These are phyloP conservation scores for Thereva nobilitata DNA, from an alignment of 2,888 invertebrate species.

Conservation along the genomic window DNA sequence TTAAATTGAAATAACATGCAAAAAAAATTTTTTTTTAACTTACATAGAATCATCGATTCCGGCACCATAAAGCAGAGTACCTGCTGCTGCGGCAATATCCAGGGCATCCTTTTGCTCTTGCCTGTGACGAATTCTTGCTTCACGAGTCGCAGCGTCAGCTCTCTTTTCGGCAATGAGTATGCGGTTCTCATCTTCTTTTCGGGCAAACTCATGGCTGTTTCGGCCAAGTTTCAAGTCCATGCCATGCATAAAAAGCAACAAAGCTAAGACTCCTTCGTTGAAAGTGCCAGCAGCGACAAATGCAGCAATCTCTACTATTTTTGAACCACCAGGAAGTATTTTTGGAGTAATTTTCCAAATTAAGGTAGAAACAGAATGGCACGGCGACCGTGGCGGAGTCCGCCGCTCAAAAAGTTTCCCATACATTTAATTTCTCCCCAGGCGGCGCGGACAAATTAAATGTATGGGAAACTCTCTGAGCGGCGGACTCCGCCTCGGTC, in stretches of 20 bases:
- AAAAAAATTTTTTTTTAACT: too few species aligned
- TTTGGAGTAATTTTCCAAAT: constrained; percentile 48
- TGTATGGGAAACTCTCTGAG: too few species aligned
- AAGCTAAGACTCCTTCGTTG: constrained; percentile 46
- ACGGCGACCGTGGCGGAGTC: too few species aligned
- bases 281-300: constrained; percentile 45
- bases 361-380: too few species aligned
- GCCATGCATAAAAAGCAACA: constrained; percentile 39
- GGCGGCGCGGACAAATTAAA: too few species aligned
- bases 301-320: constrained; percentile 44
- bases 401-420: too few species aligned
- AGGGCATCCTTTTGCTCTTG: constrained; percentile 35
- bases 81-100: too few species aligned
- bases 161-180: constrained; percentile 41
- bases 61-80: too few species aligned
- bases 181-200: constrained; percentile 23
- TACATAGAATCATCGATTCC: too few species aligned
- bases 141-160: constrained; percentile 42
- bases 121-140: constrained; percentile 43
- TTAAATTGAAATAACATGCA: too few species aligned
- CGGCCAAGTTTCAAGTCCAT: neutral
- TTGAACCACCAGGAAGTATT: constrained; percentile 41
- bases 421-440: too few species aligned
- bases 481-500: too few species aligned
- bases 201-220: constrained; percentile 17